Conservation (phyloP, 2,113 vertebrate genomes). For the Rhinogobius similis region DNA sequence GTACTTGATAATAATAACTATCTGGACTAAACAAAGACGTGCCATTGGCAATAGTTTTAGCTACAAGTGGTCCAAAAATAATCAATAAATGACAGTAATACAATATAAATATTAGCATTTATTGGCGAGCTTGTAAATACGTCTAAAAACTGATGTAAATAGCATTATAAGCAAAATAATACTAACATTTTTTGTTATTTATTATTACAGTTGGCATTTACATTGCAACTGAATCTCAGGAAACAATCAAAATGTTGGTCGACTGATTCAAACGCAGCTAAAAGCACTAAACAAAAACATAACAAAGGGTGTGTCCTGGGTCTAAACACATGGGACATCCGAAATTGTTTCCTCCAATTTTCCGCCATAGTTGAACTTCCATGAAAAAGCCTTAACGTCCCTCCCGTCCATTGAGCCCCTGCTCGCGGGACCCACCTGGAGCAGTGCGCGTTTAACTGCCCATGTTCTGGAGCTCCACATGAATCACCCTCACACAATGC, state of each 20-base stretch:
- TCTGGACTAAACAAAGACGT: background rate
- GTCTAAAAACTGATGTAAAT: no score
- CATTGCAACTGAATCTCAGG: no score
- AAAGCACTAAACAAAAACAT: background rate
- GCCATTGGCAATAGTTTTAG: no score
- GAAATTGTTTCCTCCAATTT: background rate
- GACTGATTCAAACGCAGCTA: no score
- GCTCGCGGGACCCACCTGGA: slow-evolving; percentile 21
- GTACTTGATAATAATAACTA: no score
- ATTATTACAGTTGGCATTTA: no score
- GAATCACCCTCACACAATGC: slow-evolving; percentile 65
- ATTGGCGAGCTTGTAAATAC: no score
- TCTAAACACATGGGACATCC: background rate
- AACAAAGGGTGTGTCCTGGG: background rate
- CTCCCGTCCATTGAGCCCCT: slow-evolving; percentile 17
- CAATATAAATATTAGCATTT: no score
- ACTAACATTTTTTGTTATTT: no score
- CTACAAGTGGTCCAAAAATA: background rate
- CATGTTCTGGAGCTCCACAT: slow-evolving; percentile 29
- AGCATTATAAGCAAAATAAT: no score
- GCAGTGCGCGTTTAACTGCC: slow-evolving; percentile 34
- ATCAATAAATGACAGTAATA: background rate
- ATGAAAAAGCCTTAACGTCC: slow-evolving; percentile 17
- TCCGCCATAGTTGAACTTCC: background rate
- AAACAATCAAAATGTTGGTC: background rate